Evolutionary conservation across 2,113 vertebrate genomes (phyloP), one percentile per base, ranked within the genome.

Genomic region (Regulus satrapa): DNA sequence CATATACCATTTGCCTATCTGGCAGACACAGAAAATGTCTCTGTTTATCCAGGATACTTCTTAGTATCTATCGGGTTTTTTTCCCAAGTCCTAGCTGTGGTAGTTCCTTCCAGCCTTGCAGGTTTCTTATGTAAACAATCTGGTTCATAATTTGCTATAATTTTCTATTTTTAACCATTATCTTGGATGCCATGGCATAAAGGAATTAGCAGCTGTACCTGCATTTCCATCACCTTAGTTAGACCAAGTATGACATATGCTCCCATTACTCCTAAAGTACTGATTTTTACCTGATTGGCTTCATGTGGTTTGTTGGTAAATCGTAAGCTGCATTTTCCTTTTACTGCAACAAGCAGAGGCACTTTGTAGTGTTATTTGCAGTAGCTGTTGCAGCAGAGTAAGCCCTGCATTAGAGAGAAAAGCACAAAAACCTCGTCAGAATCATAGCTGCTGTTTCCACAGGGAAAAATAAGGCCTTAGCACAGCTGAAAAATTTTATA

Each of bases 281-380:
- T 58, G n/a, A 12, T 26, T 81, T 84, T 89, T 71, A 87, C 67
- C 29, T 43, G 63, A 24, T 66, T 75, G 63, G 80, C 62, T 92
- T 96, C 59, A n/a, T 91, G 80, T 88, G 38, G 61, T 86, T 77
- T 84, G 9, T 95, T 41, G 28, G 93, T 81, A 93, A 97, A 97
- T 88, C 9, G 15, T 89, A 93, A 84, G 68, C 52, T 83, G 82
- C 64, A 38, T 89, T 96, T 96, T 87, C 79, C 58, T 91, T 81
- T 84, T 86, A 55, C 56, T 80, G 28, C 10, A 76, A 67, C 89
- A 93, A 96, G 88, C 63, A 41, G 66, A 91, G 62, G 59, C 64
- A 75, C 89, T 96, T 85, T 92, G 74, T 91, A 52, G 46, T 59
- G 69, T 77, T 95, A 61, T 77, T 94, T 96, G 62, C 63, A 72